These are phyloP conservation scores for Trisateles emortualis DNA, from an alignment of 2,888 invertebrate genomes.

Conservation along the genomic window DNA sequence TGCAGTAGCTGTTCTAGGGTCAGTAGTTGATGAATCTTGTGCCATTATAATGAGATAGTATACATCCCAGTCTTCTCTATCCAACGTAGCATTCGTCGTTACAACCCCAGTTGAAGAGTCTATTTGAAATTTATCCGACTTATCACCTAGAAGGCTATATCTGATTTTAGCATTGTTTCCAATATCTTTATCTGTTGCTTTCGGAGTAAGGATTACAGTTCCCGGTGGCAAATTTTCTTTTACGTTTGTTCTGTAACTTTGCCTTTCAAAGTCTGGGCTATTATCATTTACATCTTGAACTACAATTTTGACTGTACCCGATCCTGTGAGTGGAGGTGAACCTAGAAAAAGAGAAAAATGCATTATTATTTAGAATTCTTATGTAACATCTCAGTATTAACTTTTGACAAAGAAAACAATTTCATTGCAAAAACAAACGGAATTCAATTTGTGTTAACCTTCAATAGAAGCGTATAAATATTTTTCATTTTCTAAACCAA, in stretches of 20 bases:
- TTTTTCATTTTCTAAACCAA: no score
- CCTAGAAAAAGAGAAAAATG: constrained; percentile 86
- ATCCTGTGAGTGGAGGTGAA: constrained; percentile 96
- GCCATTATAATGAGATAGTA: constrained; percentile 95
- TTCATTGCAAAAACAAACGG: no score
- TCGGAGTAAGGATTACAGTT: constrained; percentile 91
- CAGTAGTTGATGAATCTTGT: constrained; percentile 95
- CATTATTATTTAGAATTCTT: no score
- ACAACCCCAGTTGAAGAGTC: constrained; percentile 93
- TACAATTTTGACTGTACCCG: constrained; percentile 95
- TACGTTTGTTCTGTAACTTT: constrained; percentile 92
- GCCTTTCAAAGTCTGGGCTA: constrained; percentile 94
- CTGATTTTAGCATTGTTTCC: constrained; percentile 95
- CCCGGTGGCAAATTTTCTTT: constrained; percentile 94
- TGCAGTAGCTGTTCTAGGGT: constrained; percentile 93
- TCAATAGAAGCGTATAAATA: no score
- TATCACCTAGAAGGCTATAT: constrained; percentile 94
- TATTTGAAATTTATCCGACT: constrained; percentile 93
- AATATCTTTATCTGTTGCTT: constrained; percentile 93
- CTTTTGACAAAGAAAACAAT: no score
- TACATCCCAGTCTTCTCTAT: constrained; percentile 92
- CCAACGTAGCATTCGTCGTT: constrained; percentile 90
- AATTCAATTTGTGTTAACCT: no score
- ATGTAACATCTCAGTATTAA: no score
- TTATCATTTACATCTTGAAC: constrained; percentile 98